phyloP scores from a whole-genome alignment of 2,888 invertebrate species.

The Xylota sylvarum region DNA sequence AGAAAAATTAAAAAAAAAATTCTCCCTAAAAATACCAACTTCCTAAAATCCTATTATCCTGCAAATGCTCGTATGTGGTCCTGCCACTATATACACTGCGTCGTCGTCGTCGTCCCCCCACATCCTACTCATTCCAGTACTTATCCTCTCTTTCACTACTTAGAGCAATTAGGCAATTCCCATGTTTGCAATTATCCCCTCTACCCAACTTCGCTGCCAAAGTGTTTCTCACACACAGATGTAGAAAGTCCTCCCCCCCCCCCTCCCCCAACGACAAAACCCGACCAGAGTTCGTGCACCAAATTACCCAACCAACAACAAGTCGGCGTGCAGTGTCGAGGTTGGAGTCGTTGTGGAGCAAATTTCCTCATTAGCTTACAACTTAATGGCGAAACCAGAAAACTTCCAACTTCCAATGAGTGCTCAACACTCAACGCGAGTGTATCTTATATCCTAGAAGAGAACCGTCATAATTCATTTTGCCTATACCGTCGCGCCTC shows the following conservation, averaged over 20 bases:
- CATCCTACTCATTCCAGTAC: neutral
- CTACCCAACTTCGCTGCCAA: slow-evolving; percentile 53
- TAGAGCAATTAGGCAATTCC: slow-evolving; percentile 83
- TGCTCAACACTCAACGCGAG: slow-evolving; percentile 64
- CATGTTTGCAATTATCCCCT: slow-evolving; percentile 82
- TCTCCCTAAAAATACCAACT: slow-evolving; percentile 33
- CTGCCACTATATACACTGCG: neutral
- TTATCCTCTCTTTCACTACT: slow-evolving; percentile 71
- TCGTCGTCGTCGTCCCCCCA: slow-evolving; percentile 6
- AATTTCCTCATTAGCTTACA: slow-evolving; percentile 78
- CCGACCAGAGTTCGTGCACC: slow-evolving; percentile 29
- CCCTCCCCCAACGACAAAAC: no score
- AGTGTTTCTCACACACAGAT: slow-evolving; percentile 57
- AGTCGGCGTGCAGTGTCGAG: neutral
- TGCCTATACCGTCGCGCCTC: slow-evolving; percentile 2
- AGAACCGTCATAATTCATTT: slow-evolving; percentile 73
- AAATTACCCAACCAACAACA: slow-evolving; percentile 67
- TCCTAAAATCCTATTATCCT: slow-evolving; percentile 57
- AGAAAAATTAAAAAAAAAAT: neutral
- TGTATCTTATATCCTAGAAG: slow-evolving; percentile 55
- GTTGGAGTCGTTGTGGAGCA: slow-evolving; percentile 48
- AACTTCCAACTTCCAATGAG: slow-evolving; percentile 72
- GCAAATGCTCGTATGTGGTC: slow-evolving; percentile 40
- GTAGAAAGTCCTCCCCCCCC: neutral
- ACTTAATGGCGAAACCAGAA: slow-evolving; percentile 69